Base-by-base conservation (phyloP, 2,113 vertebrate genomes). In the Mellivora capensis region DNA sequence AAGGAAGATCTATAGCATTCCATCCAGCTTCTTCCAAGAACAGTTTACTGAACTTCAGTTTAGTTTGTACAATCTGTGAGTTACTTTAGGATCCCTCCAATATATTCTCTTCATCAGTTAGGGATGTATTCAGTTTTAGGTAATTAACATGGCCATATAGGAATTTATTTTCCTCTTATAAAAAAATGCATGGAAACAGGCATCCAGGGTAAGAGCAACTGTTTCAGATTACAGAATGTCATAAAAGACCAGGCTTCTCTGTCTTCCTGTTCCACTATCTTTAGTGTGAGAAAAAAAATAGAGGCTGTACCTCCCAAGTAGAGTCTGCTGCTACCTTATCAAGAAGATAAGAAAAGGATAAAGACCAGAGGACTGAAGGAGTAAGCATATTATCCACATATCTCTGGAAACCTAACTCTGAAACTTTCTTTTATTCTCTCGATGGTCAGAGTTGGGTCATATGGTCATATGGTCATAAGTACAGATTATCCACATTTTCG, bases 351-450 rank as follows among this genome's bases (percentile, higher is more conserved):
- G 15, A 67, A 77, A 87, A 83, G 49, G 69, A 79, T n/a, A 72
- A 80, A 69, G 47, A 49, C 84, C 49, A 71, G 71, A 94, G 44
- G 12, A 17, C 42, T 52, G 42, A 90, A 85, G 72, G 54, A 86
- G 31, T 42, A 80, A 85, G 42, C 31, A 27, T 37, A 64, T 11
- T 31, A 83, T 44, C 25, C 14, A 94, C 29, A 37, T 86, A 71
- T 25, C 25, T 57, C 62, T 87, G 92, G 87, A 87, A 85, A 44
- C 14, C 31, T 21, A 72, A 86, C 81, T 86, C 62, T 72, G 34
- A 94, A 94, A 94, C 14, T 47, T 87, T 23, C 74, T 74, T 93
- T 91, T 67, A 57, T 81, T 81, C 81, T 96, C 54, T 86, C 54
- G 47, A 34, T 74, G 54, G 62, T 20, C 25, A 81, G 82, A 94